These are phyloP conservation scores for Chloromyia formosa DNA, from an alignment of 2,888 invertebrate genomes.

Conservation along the genomic window DNA sequence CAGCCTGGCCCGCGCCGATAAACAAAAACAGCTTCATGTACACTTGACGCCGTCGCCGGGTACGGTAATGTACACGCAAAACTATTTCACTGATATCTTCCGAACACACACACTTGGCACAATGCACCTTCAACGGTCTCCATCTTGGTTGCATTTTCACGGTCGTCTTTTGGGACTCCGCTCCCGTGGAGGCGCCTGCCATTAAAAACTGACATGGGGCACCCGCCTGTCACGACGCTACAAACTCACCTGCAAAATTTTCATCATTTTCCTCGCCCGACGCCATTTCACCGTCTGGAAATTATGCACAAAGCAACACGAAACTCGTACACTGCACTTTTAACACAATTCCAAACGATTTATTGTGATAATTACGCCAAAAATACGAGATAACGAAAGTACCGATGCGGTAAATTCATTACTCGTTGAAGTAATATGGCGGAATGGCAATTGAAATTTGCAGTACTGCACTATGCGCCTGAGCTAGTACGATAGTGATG, in stretches of 20 bases:
- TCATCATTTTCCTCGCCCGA: conserved; percentile 90
- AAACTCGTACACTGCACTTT: not conserved
- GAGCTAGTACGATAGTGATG: conserved; percentile 17
- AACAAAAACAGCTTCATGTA: not conserved
- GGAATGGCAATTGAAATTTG: conserved; percentile 32
- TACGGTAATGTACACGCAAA: too few species aligned
- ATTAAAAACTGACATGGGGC: not conserved
- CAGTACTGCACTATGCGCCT: not conserved
- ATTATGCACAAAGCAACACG: not conserved
- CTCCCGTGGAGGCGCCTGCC: not conserved
- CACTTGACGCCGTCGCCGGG: too few species aligned
- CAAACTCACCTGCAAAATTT: conserved; percentile 83
- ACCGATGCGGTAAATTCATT: not conserved
- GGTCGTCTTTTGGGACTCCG: not conserved
- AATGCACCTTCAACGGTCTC: not conserved
- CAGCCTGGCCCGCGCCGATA: too few species aligned
- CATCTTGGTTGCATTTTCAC: not conserved
- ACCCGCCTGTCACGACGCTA: not conserved
- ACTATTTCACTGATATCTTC: too few species aligned
- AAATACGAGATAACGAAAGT: not conserved
- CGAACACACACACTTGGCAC: not conserved
- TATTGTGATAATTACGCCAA: not conserved
- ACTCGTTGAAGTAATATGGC: conserved; percentile 24
- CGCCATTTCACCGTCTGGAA: conserved; percentile 71
- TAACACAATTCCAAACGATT: not conserved